Evolutionary conservation across 2,113 vertebrate species (phyloP).

Genomic region (Myiopsitta monachus): DNA sequence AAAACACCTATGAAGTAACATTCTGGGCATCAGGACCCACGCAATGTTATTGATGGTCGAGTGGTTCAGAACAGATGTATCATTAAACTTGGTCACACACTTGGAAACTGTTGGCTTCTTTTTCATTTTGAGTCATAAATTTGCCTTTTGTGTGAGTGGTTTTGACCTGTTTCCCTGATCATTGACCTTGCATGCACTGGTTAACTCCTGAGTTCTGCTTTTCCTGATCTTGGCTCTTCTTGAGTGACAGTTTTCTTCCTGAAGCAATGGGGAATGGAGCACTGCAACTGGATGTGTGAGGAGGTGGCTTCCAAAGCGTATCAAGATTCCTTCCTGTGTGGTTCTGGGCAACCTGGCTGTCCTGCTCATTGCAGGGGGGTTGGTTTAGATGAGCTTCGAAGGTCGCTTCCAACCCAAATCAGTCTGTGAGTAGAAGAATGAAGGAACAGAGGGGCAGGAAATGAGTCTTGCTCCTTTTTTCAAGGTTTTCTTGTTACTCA

Average conservation of each 20-base stretch:
- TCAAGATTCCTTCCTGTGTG: not conserved
- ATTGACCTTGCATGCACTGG: not conserved
- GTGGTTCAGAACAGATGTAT: conserved; percentile 73
- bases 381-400: not conserved
- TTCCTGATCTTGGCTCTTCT: not conserved
- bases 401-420: not conserved
- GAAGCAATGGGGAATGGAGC: not conserved
- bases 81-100: conserved; percentile 75
- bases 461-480: not conserved
- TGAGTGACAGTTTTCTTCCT: not conserved
- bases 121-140: not conserved
- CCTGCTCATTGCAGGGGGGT: not conserved
- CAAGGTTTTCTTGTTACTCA: not conserved
- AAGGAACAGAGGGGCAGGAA: not conserved
- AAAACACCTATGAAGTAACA: conserved; percentile 82
- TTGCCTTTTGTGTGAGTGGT: not conserved
- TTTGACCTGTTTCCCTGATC: not conserved
- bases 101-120: conserved; percentile 61
- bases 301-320: not conserved
- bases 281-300: not conserved
- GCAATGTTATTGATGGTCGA: conserved; percentile 82
- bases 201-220: not conserved
- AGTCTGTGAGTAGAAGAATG: not conserved
- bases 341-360: not conserved
- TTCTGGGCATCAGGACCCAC: conserved; percentile 62